Base-by-base conservation (phyloP, 2,888 invertebrate species). In the Chirona hameri region DNA sequence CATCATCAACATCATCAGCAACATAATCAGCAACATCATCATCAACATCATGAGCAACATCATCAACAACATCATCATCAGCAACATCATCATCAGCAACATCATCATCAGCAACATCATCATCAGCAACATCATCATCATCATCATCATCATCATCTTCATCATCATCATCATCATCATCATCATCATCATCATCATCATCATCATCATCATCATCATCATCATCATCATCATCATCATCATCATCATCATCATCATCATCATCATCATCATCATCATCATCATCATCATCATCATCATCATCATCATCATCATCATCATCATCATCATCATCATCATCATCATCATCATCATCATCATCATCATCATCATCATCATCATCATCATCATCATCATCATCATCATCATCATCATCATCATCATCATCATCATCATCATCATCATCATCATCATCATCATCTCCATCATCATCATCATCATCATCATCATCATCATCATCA, bases 121-220 rank as follows among this genome's bases (percentile, higher is more conserved):
- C n/a, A n/a, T n/a, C n/a, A n/a, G n/a, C n/a, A n/a, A n/a, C n/a
- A n/a, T n/a, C n/a, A n/a, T n/a, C n/a, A n/a, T n/a, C n/a, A n/a
- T n/a, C n/a, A 21, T 65, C 65, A 21, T 65, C 65, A 21, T 65
- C 65, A 21, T 65, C 65, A 21, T 65, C 65, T 18, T 65, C 65
- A 65, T 65, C 65, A 65, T 65, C 65, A 65, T 65, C 65, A 65
- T n/a, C 65, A 65, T n/a, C 65, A 65, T n/a, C 65, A 65, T n/a
- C 65, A 65, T n/a, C 65, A 65, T n/a, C 65, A 65, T n/a, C 65
- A 65, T n/a, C 65, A 65, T n/a, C 65, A 65, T n/a, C 65, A 65
- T n/a, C 65, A 65, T n/a, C 65, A 65, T n/a, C 65, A 65, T 65
- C 65, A n/a, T 65, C 65, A 65, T 65, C 65, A 65, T 65, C 65